These are phyloP conservation scores for Sylvicapra grimmia DNA, from an alignment of 2,113 vertebrate genomes.

Conservation along the genomic window DNA sequence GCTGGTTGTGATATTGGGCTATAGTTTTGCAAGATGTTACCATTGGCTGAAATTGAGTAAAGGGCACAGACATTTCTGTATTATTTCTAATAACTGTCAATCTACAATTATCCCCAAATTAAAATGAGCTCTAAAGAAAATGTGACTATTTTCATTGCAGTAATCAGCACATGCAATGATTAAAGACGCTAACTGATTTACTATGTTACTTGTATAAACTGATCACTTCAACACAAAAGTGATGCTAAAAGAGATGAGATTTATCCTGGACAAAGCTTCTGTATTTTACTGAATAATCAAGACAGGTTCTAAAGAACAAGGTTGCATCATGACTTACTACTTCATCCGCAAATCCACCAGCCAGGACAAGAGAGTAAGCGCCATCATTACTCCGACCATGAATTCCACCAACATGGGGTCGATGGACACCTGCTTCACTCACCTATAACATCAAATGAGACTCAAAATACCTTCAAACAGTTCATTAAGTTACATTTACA, in stretches of 20 bases:
- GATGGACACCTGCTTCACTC: constrained; percentile 97
- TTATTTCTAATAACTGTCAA: constrained; percentile 11
- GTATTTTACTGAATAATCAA: constrained; percentile 10
- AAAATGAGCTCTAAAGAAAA: neutral
- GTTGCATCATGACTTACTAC: constrained; percentile 86
- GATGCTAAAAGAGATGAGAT: neutral
- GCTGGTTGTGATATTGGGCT: neutral
- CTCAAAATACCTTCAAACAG: neutral
- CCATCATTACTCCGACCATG: constrained; percentile 98
- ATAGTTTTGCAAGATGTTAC: neutral
- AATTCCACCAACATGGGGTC: constrained; percentile 97
- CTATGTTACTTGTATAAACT: neutral
- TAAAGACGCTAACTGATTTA: neutral
- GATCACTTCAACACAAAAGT: constrained; percentile 10
- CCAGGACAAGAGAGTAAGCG: constrained; percentile 95
- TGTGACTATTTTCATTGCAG: neutral
- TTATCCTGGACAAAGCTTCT: neutral
- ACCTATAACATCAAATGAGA: constrained; percentile 80
- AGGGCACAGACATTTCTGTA: neutral
- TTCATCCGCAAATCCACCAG: constrained; percentile 98
- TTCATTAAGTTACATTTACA: neutral
- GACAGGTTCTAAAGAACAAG: constrained; percentile 20
- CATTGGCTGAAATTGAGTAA: neutral
- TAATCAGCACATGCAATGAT: neutral
- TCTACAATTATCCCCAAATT: constrained; percentile 4